Evolutionary conservation across 2,113 vertebrate species (phyloP).

Genomic region (Cololabis saira): DNA sequence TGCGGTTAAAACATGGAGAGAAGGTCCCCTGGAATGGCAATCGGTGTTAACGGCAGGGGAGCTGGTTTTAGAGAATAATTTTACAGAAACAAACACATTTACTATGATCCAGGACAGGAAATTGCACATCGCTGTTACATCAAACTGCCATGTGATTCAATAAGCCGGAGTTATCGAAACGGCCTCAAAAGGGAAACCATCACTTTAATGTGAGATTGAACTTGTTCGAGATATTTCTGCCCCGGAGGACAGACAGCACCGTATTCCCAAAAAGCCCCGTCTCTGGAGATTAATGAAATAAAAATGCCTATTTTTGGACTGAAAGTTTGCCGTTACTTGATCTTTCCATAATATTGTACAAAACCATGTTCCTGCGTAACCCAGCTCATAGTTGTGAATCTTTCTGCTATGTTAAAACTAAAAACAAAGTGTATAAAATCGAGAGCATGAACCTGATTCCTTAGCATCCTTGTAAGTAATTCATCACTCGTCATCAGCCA

Average conservation of each 20-base stretch:
- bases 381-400: no score
- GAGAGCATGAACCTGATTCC: no score
- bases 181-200: background rate
- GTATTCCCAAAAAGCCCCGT: conserved; percentile 11
- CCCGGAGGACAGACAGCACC: background rate
- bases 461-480: no score
- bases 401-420: no score
- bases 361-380: background rate
- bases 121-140: no score
- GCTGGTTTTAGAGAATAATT: background rate
- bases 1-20: no score
- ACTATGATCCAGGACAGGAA: no score
- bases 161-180: background rate
- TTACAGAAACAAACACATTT: no score
- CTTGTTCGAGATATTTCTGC: background rate
- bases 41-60: background rate
- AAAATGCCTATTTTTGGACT: conserved; percentile 21
- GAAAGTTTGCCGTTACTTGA: background rate
- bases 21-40: no score
- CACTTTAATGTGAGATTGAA: background rate
- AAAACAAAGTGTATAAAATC: no score
- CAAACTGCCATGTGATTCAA: no score
- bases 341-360: conserved; percentile 7
- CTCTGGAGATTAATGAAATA: conserved; percentile 26
- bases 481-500: no score